phyloP scores from a whole-genome alignment of 2,888 invertebrate genomes.

The Drosophila borborema region DNA sequence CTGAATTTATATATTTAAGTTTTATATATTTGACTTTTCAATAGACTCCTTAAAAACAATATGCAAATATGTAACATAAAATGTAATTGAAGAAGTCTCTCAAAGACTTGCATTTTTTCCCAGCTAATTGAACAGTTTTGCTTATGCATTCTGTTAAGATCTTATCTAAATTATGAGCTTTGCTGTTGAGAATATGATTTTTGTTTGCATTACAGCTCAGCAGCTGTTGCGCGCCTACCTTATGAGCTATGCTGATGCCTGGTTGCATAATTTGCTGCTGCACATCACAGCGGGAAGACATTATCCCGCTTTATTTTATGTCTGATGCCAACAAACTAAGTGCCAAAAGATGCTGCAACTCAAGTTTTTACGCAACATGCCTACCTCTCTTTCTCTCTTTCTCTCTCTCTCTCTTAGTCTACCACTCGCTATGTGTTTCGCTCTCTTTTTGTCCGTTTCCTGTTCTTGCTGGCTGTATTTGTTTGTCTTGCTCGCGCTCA shows the following conservation, averaged over 20 bases:
- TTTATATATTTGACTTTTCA: background rate
- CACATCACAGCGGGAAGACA: constrained; percentile 42
- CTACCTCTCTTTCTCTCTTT: background rate
- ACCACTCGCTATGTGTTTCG: background rate
- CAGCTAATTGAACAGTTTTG: background rate
- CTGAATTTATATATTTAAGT: too few relatives aligned
- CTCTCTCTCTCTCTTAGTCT: background rate
- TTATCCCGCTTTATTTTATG: constrained; percentile 43
- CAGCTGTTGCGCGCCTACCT: constrained; percentile 25
- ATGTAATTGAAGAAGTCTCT: background rate
- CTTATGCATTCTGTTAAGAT: too few relatives aligned
- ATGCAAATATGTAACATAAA: background rate
- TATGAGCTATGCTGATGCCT: background rate
- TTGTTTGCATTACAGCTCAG: background rate
- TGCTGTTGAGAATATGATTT: background rate
- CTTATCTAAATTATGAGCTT: background rate
- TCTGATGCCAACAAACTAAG: constrained; percentile 39
- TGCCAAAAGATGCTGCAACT: constrained; percentile 56
- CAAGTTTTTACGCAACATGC: background rate
- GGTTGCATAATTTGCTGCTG: constrained; percentile 31
- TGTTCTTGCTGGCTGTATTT: constrained; percentile 5
- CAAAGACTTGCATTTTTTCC: background rate
- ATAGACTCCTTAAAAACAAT: background rate
- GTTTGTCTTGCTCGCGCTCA: constrained; percentile 38
- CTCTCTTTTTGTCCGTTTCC: background rate